Base-by-base conservation (phyloP, 2,113 vertebrate species). In the Sminthopsis crassicaudata region DNA sequence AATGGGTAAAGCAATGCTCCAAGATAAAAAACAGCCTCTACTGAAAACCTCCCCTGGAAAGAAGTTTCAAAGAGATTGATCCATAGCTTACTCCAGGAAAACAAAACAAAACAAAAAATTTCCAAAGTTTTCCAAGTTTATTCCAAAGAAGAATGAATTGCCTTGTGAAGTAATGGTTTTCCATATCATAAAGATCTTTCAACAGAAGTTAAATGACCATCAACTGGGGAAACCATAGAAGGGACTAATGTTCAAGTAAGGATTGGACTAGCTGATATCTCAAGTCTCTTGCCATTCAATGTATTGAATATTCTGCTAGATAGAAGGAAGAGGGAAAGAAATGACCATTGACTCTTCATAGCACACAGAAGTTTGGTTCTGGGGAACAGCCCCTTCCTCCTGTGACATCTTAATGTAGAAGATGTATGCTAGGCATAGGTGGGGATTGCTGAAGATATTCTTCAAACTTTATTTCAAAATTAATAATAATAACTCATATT, bases 401-500 rank as follows among this genome's bases (percentile, higher is more conserved):
- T 88, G 46, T 23, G 53, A 91, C n/a, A 26, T 96, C 48, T 90
- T 93, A 53, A 91, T 8, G 92, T n/a, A 26, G 46, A 91, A 90
- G 19, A 46, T 0, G 53, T 42, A 4, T 1, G 60, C 46, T 1
- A 26, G 3, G 27, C 25, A 90, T 51, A 36, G 1, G 60, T 53
- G 25, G 3, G 8, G 91, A 8, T 90, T 89, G 91, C 92, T 53
- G 76, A 67, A 91, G 0, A 60, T 0, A 90, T 24, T 48, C 14
- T 42, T 48, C 46, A 91, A n/a, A 24, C 93, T n/a, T n/a, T 91
- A 53, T 67, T 57, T n/a, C 53, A 90, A 84, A 84, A 84, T 42
- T 84, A 84, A 84, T 0, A 19, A 42, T 84, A 84, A 22, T 23
- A 42, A 6, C 67, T 42, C 14, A n/a, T 22, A 42, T 42, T 84